phyloP scores from a whole-genome alignment of 2,113 vertebrate genomes.

The Taxidea taxus region DNA sequence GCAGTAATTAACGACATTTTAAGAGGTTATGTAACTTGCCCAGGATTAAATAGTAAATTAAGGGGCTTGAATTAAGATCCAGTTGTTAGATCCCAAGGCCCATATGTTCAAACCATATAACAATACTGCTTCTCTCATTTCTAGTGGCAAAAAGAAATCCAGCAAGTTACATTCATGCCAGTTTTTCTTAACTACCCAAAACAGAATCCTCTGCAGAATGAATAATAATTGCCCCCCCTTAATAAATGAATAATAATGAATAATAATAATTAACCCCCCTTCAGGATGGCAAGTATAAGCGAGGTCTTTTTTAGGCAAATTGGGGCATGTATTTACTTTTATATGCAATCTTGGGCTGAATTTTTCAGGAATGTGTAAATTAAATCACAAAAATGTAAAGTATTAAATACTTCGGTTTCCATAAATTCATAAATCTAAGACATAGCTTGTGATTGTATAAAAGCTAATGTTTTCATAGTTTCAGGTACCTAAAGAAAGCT shows the following conservation, averaged over 20 bases:
- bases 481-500: background rate
- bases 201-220: background rate
- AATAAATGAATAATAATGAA: too few species aligned
- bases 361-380: background rate
- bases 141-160: background rate
- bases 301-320: background rate
- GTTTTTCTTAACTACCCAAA: background rate
- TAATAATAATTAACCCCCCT: background rate
- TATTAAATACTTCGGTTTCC: background rate
- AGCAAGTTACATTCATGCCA: background rate
- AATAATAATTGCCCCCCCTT: too few species aligned
- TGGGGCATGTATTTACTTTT: background rate
- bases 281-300: background rate
- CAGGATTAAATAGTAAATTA: background rate
- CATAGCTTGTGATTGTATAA: background rate
- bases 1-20: background rate
- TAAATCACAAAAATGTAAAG: background rate
- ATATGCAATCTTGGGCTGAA: background rate
- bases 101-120: background rate
- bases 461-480: background rate
- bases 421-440: background rate
- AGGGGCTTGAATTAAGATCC: background rate
- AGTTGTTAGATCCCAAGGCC: background rate
- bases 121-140: background rate
- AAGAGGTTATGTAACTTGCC: background rate